Evolutionary conservation across 92 coral and sea anemone species (phyloP).

Genomic region (Palythoa grandiflora): DNA sequence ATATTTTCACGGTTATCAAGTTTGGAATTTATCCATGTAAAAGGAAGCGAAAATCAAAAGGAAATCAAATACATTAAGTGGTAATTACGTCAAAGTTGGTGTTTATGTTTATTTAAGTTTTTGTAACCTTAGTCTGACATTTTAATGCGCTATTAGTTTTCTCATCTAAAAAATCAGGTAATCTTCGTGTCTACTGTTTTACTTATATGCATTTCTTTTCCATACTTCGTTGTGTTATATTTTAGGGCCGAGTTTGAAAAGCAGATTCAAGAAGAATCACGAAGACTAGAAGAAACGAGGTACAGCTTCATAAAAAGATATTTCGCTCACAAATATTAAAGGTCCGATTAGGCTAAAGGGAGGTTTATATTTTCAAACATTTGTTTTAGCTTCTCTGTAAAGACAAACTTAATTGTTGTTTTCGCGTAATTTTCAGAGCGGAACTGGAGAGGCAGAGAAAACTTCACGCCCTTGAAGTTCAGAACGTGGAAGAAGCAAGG

Average conservation of each 20-base stretch:
- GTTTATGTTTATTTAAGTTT: background rate
- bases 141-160: background rate
- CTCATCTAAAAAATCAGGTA: background rate
- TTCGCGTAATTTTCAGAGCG: constrained; percentile 63
- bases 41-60: background rate
- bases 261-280: constrained; percentile 94
- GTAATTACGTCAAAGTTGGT: background rate
- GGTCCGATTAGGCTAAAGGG: background rate
- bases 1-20: background rate
- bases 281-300: constrained; percentile 97
- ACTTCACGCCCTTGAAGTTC: constrained; percentile 91
- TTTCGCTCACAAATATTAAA: background rate
- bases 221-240: background rate
- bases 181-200: background rate
- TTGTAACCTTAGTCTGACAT: background rate
- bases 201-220: background rate
- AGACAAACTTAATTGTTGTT: background rate
- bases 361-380: background rate
- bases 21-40: background rate
- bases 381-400: too few species aligned
- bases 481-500: constrained; percentile 97
- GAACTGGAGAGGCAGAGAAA: constrained; percentile 95
- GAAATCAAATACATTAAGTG: background rate
- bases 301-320: background rate
- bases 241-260: constrained; percentile 90